Conservation (phyloP, 2,113 vertebrate genomes). For the Heterochromis multidens region DNA sequence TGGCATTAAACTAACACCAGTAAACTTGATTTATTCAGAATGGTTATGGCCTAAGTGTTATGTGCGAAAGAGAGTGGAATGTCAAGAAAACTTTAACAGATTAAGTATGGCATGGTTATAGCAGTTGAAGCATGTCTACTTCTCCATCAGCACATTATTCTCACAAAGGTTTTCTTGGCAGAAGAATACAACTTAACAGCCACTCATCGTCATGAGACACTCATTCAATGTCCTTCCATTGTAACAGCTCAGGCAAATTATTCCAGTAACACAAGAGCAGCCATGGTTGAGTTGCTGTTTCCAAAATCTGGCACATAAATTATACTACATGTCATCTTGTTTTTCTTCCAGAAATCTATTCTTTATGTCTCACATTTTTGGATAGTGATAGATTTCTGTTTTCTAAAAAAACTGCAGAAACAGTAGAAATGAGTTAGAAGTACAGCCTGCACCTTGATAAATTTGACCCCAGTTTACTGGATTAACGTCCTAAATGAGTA, state of each 20-base stretch:
- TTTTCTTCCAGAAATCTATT: background rate
- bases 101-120: background rate
- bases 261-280: background rate
- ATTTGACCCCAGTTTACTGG: no score
- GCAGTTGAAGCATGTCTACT: background rate
- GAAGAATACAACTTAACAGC: background rate
- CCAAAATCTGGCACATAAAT: background rate
- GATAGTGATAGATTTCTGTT: no score
- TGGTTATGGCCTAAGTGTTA: background rate
- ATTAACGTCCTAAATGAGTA: no score
- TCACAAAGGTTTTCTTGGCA: slow-evolving; percentile 3
- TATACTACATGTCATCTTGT: background rate
- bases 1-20: background rate
- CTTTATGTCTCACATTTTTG: no score
- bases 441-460: no score
- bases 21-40: background rate
- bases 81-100: background rate
- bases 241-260: background rate
- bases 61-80: background rate
- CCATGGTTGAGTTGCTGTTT: background rate
- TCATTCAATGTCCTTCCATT: background rate
- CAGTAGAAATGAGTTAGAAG: background rate
- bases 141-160: background rate
- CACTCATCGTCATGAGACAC: background rate
- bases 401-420: no score